Conservation (phyloP, 2,797 vertebrate genomes). For the Tokudaia tokunoshimensis region DNA sequence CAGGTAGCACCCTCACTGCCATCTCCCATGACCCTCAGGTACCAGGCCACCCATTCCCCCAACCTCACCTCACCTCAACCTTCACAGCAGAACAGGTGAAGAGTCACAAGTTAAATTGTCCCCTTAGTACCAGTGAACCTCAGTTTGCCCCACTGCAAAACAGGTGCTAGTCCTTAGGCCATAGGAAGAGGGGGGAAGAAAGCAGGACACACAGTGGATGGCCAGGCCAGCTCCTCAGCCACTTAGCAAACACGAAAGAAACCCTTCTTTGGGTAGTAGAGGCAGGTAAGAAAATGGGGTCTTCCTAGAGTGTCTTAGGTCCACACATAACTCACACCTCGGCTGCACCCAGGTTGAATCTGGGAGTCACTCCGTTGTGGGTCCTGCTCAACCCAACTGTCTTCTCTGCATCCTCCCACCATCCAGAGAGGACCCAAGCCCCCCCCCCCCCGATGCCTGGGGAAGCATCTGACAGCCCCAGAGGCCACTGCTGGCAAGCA, state of each 20-base stretch:
- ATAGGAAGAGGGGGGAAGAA: not conserved
- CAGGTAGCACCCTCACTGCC: not conserved
- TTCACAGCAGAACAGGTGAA: not conserved
- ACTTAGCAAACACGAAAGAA: not conserved
- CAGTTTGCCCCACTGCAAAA: not conserved
- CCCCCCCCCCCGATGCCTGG: conserved; percentile 59
- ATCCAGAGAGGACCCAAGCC: conserved; percentile 58
- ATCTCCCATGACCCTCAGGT: not conserved
- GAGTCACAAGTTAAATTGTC: not conserved
- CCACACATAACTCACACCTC: not conserved
- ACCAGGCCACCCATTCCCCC: not conserved
- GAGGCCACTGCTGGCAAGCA: conserved; percentile 66
- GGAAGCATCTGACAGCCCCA: conserved; percentile 64
- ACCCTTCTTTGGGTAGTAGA: not conserved
- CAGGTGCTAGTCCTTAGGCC: not conserved
- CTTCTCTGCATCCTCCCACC: not conserved
- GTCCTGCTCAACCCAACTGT: not conserved
- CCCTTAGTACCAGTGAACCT: not conserved
- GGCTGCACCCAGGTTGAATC: not conserved
- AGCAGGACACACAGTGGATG: not conserved
- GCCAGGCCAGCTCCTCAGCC: not conserved
- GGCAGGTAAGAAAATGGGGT: not conserved
- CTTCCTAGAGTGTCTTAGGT: not conserved
- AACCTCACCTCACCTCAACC: not conserved
- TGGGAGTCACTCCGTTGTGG: not conserved